A percentile compares a stretch with the other conserved stretches of the same genome.
These are phyloP conservation scores for Parthenolecanium corni DNA, from an alignment of 2,888 invertebrate genomes.

Conservation along the genomic window DNA sequence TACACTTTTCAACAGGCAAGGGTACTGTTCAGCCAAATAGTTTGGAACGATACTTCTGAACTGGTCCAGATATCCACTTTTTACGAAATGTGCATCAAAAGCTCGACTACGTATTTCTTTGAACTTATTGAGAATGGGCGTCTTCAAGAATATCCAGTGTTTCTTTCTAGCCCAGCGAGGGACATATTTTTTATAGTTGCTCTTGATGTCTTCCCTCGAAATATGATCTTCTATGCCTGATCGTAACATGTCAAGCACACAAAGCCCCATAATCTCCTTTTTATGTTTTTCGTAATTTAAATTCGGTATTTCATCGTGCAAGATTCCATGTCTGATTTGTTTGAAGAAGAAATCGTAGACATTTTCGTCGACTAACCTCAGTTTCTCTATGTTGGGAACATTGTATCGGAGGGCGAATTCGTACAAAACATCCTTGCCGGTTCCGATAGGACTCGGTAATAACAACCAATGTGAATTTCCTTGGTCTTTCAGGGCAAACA, in stretches of 20 bases:
- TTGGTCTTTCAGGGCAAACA: slow-evolving; percentile 62
- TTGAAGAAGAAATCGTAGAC: slow-evolving; percentile 78
- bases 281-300: slow-evolving; percentile 65
- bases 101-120: slow-evolving; percentile 40
- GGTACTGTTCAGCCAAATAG: slow-evolving; percentile 55
- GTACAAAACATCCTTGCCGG: slow-evolving; percentile 44
- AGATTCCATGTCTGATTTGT: slow-evolving; percentile 70
- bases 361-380: slow-evolving; percentile 55
- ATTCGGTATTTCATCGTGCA: slow-evolving; percentile 66
- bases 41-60: slow-evolving; percentile 68
- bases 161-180: slow-evolving; percentile 64
- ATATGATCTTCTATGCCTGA: slow-evolving; percentile 64
- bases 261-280: slow-evolving; percentile 67
- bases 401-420: slow-evolving; percentile 73
- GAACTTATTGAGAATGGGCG: slow-evolving; percentile 58
- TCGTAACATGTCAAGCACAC: slow-evolving; percentile 77
- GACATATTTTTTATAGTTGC: slow-evolving; percentile 70
- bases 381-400: slow-evolving; percentile 49
- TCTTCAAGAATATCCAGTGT: slow-evolving; percentile 59
- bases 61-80: slow-evolving; percentile 67
- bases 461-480: slow-evolving; percentile 52
- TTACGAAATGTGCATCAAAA: slow-evolving; percentile 57
- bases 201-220: slow-evolving; percentile 54
- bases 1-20: slow-evolving; percentile 40
- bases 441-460: slow-evolving; percentile 48